These are phyloP conservation scores for Drosophila albomicans DNA, from an alignment of 1,140 invertebrate genomes.

Conservation along the genomic window DNA sequence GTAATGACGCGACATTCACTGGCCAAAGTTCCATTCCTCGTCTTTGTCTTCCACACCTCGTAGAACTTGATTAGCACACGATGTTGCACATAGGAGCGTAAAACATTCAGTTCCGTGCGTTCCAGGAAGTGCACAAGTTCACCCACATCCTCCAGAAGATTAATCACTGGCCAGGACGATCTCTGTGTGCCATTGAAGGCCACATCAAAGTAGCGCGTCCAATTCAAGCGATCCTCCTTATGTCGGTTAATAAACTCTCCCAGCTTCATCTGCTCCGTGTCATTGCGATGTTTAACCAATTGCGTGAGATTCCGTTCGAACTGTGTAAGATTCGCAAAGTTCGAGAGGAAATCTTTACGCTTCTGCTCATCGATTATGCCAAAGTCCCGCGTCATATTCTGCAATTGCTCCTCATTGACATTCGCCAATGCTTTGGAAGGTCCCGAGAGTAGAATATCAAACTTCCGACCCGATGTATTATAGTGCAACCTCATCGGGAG, in stretches of 20 bases:
- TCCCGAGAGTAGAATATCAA: conserved; percentile 46
- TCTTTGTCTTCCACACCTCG: conserved; percentile 59
- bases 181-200: conserved; percentile 68
- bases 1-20: conserved; percentile 62
- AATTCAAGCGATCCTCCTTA: conserved; percentile 68
- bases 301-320: conserved; percentile 66
- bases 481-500: conserved; percentile 74
- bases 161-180: conserved; percentile 56
- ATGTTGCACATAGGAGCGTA: conserved; percentile 58
- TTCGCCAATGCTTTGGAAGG: conserved; percentile 43
- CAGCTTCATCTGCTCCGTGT: conserved; percentile 53
- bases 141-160: conserved; percentile 57
- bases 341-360: conserved; percentile 24
- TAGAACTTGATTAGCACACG: conserved; percentile 68
- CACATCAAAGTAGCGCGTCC: conserved; percentile 69
- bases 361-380: conserved; percentile 34
- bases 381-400: conserved; percentile 70
- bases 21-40: conserved; percentile 19
- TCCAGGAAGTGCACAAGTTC: conserved; percentile 64
- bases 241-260: conserved; percentile 60
- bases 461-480: conserved; percentile 55
- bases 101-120: conserved; percentile 24
- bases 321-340: conserved; percentile 53
- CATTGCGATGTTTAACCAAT: conserved; percentile 38
- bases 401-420: conserved; percentile 37